Percentiles rank a stretch among this genome's conserved stretches.
These are phyloP conservation scores for Rhincodon typus DNA, from an alignment of 2,797 vertebrate species.

Conservation along the genomic window DNA sequence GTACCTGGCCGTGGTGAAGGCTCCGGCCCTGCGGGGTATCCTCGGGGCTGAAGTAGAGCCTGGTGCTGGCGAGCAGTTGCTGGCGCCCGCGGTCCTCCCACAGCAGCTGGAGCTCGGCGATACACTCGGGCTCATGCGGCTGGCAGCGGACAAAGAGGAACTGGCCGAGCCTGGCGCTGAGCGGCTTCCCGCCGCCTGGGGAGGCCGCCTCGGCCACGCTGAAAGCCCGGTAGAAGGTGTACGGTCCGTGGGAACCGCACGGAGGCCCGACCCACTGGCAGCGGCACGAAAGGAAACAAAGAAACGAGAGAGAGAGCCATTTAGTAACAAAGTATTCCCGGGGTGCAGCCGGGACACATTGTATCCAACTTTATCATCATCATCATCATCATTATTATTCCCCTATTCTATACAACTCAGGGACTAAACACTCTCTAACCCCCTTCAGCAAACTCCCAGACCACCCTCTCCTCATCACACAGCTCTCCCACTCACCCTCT, in stretches of 20 bases:
- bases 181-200: conserved; percentile 44
- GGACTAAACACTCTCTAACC: too few relatives aligned
- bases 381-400: too few relatives aligned
- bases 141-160: conserved; percentile 68
- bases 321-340: not conserved
- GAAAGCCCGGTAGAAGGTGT: conserved; percentile 70
- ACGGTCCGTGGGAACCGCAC: conserved; percentile 66
- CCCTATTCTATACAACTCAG: not conserved
- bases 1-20: conserved; percentile 67
- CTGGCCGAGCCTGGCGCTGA: conserved; percentile 64
- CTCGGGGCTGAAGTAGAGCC: conserved; percentile 69
- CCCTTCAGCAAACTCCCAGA: not conserved
- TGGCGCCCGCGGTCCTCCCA: conserved; percentile 67
- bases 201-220: conserved; percentile 43
- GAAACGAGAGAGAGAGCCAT: not conserved
- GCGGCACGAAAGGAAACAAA: not conserved
- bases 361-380: not conserved
- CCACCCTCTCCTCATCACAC: not conserved
- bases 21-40: conserved; percentile 67
- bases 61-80: conserved; percentile 65
- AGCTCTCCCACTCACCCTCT: not conserved
- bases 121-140: conserved; percentile 62
- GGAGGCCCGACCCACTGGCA: conserved; percentile 68
- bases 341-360: not conserved
- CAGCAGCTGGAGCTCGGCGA: conserved; percentile 68